Evolutionary conservation across 2,888 invertebrate genomes (phyloP).

Genomic region (Gerosis bhagava): DNA sequence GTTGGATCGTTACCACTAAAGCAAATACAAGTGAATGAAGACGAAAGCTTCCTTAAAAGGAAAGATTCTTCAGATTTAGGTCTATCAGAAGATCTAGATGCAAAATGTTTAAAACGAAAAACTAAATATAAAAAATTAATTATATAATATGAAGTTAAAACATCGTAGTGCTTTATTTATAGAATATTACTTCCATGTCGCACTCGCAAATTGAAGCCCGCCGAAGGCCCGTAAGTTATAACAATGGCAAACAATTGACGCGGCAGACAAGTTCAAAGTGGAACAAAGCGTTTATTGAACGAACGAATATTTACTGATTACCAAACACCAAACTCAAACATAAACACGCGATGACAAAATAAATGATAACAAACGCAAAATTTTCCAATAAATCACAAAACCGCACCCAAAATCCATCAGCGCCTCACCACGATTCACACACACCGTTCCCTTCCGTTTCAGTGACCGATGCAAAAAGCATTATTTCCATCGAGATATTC

Average conservation of each 20-base stretch:
- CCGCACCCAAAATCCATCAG: slow-evolving; percentile 44
- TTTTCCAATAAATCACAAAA: slow-evolving; percentile 35
- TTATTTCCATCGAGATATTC: slow-evolving; percentile 47
- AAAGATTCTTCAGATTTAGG: slow-evolving; percentile 49
- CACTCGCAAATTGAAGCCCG: neutral
- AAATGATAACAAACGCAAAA: slow-evolving; percentile 28
- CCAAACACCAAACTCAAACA: slow-evolving; percentile 23
- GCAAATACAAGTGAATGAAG: slow-evolving; percentile 50
- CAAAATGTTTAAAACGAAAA: slow-evolving; percentile 72
- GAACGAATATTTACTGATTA: slow-evolving; percentile 20
- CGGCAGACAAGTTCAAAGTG: slow-evolving; percentile 5
- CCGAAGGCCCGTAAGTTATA: neutral
- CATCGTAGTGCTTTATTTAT: too few species aligned
- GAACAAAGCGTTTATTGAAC: slow-evolving; percentile 14
- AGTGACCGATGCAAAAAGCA: slow-evolving; percentile 57
- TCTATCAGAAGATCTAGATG: slow-evolving; percentile 54
- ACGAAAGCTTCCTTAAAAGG: slow-evolving; percentile 53
- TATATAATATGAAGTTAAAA: too few species aligned
- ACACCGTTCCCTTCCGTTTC: slow-evolving; percentile 60
- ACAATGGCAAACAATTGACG: slow-evolving; percentile 7
- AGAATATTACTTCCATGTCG: too few species aligned
- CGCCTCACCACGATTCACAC: too few species aligned
- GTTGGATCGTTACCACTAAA: slow-evolving; percentile 69
- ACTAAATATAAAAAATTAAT: slow-evolving; percentile 65
- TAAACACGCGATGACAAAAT: slow-evolving; percentile 18